These are phyloP conservation scores for Nudaria mundana DNA, from an alignment of 2,888 invertebrate species.

Conservation along the genomic window DNA sequence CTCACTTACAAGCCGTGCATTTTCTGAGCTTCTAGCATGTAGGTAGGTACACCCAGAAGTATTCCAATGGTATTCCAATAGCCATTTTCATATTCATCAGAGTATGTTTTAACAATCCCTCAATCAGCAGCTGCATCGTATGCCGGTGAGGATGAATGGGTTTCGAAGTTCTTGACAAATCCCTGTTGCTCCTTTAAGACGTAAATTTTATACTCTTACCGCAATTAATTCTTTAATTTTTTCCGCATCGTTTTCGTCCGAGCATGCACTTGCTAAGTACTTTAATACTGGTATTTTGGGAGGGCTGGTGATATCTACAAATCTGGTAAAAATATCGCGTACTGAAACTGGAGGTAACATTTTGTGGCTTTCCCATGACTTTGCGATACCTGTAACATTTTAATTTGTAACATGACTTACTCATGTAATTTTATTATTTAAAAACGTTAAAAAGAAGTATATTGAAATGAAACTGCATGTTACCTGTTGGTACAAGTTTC, in stretches of 20 bases:
- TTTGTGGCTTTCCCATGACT: slow-evolving; percentile 92
- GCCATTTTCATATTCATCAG: too few relatives aligned
- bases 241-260: slow-evolving; percentile 85
- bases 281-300: slow-evolving; percentile 92
- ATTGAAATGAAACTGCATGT: too few relatives aligned
- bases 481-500: slow-evolving; percentile 91
- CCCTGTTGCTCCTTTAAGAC: too few relatives aligned
- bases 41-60: too few relatives aligned
- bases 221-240: slow-evolving; percentile 86
- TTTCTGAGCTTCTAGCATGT: too few relatives aligned
- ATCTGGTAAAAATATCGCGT: slow-evolving; percentile 87
- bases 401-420: too few relatives aligned
- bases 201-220: slow-evolving; percentile 76
- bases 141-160: too few relatives aligned
- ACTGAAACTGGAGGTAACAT: slow-evolving; percentile 88
- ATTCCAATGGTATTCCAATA: too few relatives aligned
- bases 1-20: too few relatives aligned
- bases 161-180: too few relatives aligned
- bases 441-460: neutral
- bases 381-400: slow-evolving; percentile 84
- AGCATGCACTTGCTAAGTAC: slow-evolving; percentile 89
- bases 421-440: neutral
- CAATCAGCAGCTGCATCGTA: too few relatives aligned
- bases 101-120: too few relatives aligned
- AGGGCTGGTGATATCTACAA: slow-evolving; percentile 95